phyloP scores from a whole-genome alignment of 2,113 vertebrate genomes.

The Peucedramus taeniatus region DNA sequence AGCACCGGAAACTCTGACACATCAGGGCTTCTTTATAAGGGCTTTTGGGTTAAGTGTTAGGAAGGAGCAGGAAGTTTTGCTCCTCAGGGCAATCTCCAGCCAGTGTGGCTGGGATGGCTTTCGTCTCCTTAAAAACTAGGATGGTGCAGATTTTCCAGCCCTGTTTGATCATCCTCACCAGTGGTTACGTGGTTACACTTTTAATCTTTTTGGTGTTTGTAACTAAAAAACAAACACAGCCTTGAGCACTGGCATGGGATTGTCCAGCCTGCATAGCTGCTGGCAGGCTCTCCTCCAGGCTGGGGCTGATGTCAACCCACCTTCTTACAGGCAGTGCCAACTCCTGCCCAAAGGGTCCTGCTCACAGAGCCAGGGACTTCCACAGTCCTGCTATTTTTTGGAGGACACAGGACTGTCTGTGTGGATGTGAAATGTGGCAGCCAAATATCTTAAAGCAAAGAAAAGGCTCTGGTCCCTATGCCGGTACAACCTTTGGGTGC shows the following conservation, averaged over 20 bases:
- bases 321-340: neutral
- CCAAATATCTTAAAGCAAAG: neutral
- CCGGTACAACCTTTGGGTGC: neutral
- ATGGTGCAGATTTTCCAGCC: neutral
- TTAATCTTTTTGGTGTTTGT: neutral
- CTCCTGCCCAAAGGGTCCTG: neutral
- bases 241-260: rapidly evolving
- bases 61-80: neutral
- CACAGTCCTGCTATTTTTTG: neutral
- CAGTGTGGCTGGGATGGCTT: neutral
- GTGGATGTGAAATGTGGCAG: neutral
- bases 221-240: rapidly evolving
- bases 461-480: neutral
- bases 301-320: neutral
- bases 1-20: neutral
- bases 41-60: neutral
- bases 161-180: neutral
- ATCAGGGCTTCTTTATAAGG: neutral
- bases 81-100: neutral
- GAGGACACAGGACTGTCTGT: rapidly evolving
- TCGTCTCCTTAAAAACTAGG: neutral
- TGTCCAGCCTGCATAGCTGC: neutral
- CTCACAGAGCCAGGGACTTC: neutral
- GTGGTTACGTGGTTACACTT: neutral
- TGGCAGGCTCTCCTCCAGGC: neutral